Evolutionary conservation across 30 jellyfish, hydroid and myxozoan species (phyloP).

Genomic region (Pseudorhiza aurosa): DNA sequence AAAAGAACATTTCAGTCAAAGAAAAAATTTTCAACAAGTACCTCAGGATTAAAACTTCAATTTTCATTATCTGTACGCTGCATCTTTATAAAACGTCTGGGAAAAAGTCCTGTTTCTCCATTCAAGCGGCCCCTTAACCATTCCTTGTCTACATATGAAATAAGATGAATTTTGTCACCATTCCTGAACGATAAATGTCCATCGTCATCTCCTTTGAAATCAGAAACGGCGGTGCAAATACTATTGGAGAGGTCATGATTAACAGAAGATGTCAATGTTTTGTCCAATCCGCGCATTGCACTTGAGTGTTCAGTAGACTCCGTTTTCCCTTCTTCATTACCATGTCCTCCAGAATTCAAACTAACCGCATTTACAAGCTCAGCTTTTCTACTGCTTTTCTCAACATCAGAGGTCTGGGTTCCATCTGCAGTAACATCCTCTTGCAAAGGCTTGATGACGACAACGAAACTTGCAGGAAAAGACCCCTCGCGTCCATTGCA

Average conservation of each 20-base stretch:
- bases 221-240: slow-evolving; percentile 31
- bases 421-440: too few relatives aligned
- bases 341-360: not conserved
- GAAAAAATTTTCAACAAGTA: too few relatives aligned
- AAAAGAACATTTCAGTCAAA: too few relatives aligned
- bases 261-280: too few relatives aligned
- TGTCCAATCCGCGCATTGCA: too few relatives aligned
- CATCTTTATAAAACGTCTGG: slow-evolving; percentile 12
- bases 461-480: slow-evolving; percentile 59
- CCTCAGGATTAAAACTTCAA: too few relatives aligned
- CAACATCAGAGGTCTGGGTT: too few relatives aligned
- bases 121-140: slow-evolving; percentile 37
- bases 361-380: not conserved
- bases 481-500: slow-evolving; percentile 42
- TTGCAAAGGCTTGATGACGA: slow-evolving; percentile 21
- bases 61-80: too few relatives aligned
- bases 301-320: too few relatives aligned
- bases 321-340: not conserved
- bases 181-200: slow-evolving; percentile 29
- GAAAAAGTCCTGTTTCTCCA: slow-evolving; percentile 38
- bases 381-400: not conserved
- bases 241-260: too few relatives aligned
- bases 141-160: slow-evolving; percentile 27
- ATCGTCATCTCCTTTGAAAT: slow-evolving; percentile 10
- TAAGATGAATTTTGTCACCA: slow-evolving; percentile 28